phyloP scores from a whole-genome alignment of 2,113 vertebrate species.

The Sus scrofa region DNA sequence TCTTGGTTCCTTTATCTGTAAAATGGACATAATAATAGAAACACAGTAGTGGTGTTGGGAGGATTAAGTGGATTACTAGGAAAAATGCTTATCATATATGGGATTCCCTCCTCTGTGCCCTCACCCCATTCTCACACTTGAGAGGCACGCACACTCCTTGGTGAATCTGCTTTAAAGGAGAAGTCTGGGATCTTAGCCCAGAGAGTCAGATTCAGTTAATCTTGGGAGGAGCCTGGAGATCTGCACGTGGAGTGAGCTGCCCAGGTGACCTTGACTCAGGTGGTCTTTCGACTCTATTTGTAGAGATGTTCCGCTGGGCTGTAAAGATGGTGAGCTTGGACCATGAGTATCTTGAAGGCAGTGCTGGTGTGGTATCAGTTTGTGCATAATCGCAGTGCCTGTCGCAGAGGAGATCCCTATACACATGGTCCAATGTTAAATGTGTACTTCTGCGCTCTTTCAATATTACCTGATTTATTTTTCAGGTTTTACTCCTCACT shows the following conservation, averaged over 20 bases:
- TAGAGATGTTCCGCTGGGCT: not conserved
- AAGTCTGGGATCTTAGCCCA: not conserved
- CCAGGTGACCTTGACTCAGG: not conserved
- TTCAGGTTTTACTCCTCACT: not conserved
- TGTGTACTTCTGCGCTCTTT: not conserved
- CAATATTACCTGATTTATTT: not conserved
- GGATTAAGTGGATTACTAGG: not conserved
- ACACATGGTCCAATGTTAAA: not conserved
- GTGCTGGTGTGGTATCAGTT: not conserved
- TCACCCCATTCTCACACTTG: not conserved
- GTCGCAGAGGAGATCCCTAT: not conserved
- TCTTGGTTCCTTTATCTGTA: not conserved
- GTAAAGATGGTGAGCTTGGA: not conserved
- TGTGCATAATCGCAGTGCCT: not conserved
- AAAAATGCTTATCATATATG: not conserved
- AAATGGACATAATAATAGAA: not conserved
- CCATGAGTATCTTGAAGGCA: not conserved
- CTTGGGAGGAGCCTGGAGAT: not conserved
- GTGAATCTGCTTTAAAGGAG: not conserved
- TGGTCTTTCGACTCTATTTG: not conserved
- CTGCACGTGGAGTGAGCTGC: not conserved
- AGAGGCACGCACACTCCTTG: rapidly evolving
- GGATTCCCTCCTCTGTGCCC: not conserved
- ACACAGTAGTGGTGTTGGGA: not conserved
- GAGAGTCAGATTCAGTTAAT: not conserved